A percentile compares a stretch with the other conserved stretches of the same genome.
Conservation (phyloP, 2,888 invertebrate species). For the Girardia tigrina region DNA sequence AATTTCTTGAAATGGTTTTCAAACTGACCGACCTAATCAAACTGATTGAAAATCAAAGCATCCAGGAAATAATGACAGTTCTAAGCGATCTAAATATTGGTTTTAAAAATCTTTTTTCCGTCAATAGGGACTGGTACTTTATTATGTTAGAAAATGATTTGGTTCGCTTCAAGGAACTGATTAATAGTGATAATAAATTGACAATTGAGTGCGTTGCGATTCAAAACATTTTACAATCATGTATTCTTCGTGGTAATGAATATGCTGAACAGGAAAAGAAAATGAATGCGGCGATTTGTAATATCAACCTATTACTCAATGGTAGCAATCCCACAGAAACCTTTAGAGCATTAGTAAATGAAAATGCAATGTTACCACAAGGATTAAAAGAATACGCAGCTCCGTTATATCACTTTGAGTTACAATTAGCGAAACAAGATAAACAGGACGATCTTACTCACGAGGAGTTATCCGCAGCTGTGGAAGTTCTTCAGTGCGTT, state of each 20-base stretch:
- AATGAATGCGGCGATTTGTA: not conserved
- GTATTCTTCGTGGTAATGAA: not conserved
- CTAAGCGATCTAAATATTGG: conserved; percentile 3
- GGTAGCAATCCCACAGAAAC: not conserved
- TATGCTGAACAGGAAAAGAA: conserved; percentile 20
- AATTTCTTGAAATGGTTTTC: not conserved
- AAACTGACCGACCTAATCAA: not conserved
- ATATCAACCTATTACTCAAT: not conserved
- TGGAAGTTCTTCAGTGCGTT: no score
- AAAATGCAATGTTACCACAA: conserved; percentile 51
- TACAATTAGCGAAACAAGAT: not conserved
- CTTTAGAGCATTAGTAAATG: not conserved
- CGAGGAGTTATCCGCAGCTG: no score
- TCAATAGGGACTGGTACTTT: conserved; percentile 24
- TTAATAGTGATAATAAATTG: conserved; percentile 7
- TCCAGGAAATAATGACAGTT: not conserved
- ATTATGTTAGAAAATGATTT: conserved; percentile 17
- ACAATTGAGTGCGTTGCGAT: not conserved
- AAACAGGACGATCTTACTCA: conserved; percentile 7
- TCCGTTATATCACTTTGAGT: conserved; percentile 13
- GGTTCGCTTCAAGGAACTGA: not conserved
- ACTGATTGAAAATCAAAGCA: conserved; percentile 10
- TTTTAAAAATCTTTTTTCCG: not conserved
- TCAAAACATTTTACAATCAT: not conserved
- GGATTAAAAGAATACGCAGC: conserved; percentile 27